Base-by-base conservation (phyloP, 2,888 invertebrate species). In the Hypselothyrea guttata region DNA sequence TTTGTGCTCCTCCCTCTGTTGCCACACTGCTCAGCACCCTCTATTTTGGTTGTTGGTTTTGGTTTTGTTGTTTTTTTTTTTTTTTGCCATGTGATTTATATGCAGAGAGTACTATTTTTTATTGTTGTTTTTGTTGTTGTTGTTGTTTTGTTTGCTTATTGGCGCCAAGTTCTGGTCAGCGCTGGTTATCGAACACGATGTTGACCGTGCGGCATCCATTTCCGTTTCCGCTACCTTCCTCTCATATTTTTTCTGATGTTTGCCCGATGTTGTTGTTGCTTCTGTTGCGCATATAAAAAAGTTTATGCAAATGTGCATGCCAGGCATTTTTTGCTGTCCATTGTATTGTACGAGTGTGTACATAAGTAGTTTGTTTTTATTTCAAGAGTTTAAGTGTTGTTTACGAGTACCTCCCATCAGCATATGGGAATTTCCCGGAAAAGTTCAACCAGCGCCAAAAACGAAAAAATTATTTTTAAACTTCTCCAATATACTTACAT, bases 171-270 rank as follows among this genome's bases (percentile, higher is more conserved):
- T 67, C 37, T 56, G 56, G 65, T 49, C 55, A 59, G 37, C 18
- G 54, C 42, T 49, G 65, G 35, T 53, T 70, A 69, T 69, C 70
- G 70, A 69, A 38, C 63, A 63, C 38, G 45, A 49, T 49, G 60
- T 57, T 77, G 81, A 75, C 76, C 76, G 69, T 74, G 71, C 67
- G 71, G 79, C 79, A 75, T 76, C 79, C 76, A 76, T 77, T 81
- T 81, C 81, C 75, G 77, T 47, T 77, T 77, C 78, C 77, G 82
- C 56, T 49, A 30, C 35, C 34, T 51, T 70, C 22, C 22, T 22
- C 5, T 22, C 22, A n/a, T n/a, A n/a, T n/a, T 22, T 5, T 22
- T 5, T 4, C 22, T 4, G 22, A 62, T 52, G 11, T 41, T 4
- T 37, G 3, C 15, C 4, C 9, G 2, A 12, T 16, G 35, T 42